Percentiles rank a stretch among this genome's conserved stretches.
Conservation (phyloP, 1,140 invertebrate species). For the Drosophila nasuta region DNA sequence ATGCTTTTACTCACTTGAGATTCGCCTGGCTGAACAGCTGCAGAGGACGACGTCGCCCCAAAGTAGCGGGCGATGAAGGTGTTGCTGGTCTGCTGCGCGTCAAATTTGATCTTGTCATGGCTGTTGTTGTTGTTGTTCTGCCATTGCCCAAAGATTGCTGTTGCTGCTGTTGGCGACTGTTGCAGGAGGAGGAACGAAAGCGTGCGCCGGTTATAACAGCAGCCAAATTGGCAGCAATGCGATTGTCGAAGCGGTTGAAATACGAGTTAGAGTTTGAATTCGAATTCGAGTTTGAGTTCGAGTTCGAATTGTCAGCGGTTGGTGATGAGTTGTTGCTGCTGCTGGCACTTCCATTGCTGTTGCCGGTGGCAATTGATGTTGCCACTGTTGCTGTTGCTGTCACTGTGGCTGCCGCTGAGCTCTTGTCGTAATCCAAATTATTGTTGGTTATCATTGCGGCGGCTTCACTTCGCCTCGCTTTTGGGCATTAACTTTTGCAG, state of each 20-base stretch:
- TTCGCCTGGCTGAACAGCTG: constrained; percentile 77
- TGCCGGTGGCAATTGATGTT: constrained; percentile 29
- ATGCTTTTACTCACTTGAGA: constrained; percentile 70
- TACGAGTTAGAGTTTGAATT: constrained; percentile 64
- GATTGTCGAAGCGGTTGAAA: constrained; percentile 81
- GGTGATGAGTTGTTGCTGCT: constrained; percentile 77
- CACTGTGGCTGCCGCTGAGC: constrained; percentile 41
- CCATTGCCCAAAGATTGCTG: constrained; percentile 18
- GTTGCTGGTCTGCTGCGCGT: constrained; percentile 44
- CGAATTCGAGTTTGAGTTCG: constrained; percentile 49
- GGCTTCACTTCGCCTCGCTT: constrained; percentile 47
- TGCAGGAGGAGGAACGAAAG: constrained; percentile 76
- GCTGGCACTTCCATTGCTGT: constrained; percentile 67
- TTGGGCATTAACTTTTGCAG: constrained; percentile 80
- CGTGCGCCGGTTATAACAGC: constrained; percentile 73
- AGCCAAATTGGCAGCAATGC: constrained; percentile 78
- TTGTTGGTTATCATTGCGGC: constrained; percentile 83
- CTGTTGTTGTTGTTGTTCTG: constrained; percentile 17
- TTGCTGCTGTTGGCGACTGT: constrained; percentile 47
- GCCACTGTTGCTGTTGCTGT: constrained; percentile 15
- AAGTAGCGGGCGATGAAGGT: constrained; percentile 58
- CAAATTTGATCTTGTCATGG: constrained; percentile 14
- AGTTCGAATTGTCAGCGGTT: constrained; percentile 58
- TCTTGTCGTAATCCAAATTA: constrained; percentile 83
- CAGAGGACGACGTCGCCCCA: constrained; percentile 70